Base-by-base conservation (phyloP, 2,797 vertebrate genomes). In the Gymnodraco acuticeps region DNA sequence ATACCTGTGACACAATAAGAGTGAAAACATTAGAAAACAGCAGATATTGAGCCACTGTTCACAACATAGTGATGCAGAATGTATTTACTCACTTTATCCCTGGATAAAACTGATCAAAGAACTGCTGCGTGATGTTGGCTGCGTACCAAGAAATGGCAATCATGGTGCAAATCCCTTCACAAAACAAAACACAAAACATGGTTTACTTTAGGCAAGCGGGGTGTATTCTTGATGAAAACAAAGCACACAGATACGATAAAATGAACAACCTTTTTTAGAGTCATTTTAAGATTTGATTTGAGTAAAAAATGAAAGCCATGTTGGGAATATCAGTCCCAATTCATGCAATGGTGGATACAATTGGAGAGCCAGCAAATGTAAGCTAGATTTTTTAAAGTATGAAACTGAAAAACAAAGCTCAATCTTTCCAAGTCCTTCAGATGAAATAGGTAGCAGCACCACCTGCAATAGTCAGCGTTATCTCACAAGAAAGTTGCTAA, bases 91-190 rank as follows among this genome's bases (percentile, higher is more conserved):
- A 98, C 97, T 97, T 98, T 64, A 88, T 97, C 52, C 97, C 97
- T 0, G 82, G 75, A 74, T 94, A 96, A 59, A 94, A 84, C 2
- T 95, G 93, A 77, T 98, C 94, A 76, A 97, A 98, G 90, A 98
- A 98, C 53, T 97, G 69, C 64, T 87, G 92, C 4, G 96, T 97
- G 90, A 98, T 96, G 86, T 96, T 97, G 86, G 90, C 90, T 23
- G 97, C 97, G 0, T 98, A 98, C 97, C 97, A 98, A 53, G 96
- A 97, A 60, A 97, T 73, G 0, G 96, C 93, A 45, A 97, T 96
- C 95, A 97, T 95, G 31, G 95, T 96, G 52, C 95, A 96, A 51
- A 95, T 13, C 64, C 97, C 97, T 98, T 58, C 33, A 38, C 33
- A 38, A 38, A 38, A 38, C 20, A 73, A 73, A 64, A 46, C 17